phyloP scores from a whole-genome alignment of 1,140 invertebrate species.

The Temnothorax nylanderi region DNA sequence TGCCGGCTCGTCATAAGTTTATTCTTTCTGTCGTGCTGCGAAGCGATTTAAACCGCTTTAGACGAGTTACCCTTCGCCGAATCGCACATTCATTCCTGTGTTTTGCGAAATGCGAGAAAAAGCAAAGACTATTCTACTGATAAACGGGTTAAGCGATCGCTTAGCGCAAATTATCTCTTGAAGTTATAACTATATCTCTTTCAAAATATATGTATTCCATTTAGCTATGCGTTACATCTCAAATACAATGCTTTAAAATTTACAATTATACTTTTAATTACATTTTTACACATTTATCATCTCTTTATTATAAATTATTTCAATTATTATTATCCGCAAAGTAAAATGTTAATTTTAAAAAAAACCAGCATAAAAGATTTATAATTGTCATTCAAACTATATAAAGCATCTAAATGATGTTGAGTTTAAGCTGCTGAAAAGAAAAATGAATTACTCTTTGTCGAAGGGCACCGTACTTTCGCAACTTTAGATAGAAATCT shows the following conservation, averaged over 20 bases:
- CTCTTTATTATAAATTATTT: conserved; percentile 1
- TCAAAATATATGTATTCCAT: not conserved
- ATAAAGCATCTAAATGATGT: not conserved
- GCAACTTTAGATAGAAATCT: conserved; percentile 25
- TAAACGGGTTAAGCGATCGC: conserved; percentile 12
- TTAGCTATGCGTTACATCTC: not conserved
- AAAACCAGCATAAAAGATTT: not conserved
- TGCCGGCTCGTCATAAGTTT: conserved; percentile 36
- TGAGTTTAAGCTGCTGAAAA: not conserved
- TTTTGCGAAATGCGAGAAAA: conserved; percentile 14
- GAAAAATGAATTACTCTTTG: conserved; percentile 22
- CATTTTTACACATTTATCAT: not conserved
- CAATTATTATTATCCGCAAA: not conserved
- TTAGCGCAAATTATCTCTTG: not conserved
- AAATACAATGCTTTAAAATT: not conserved
- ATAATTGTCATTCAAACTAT: not conserved
- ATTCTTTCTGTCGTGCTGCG: conserved; percentile 30
- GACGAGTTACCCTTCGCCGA: not conserved
- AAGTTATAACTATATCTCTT: not conserved
- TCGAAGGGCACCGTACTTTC: conserved; percentile 4
- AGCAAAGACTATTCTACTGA: not conserved
- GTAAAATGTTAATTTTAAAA: not conserved
- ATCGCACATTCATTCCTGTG: not conserved
- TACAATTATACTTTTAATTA: not conserved
- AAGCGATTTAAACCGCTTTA: conserved; percentile 5